phyloP scores from a whole-genome alignment of 2,888 invertebrate genomes.

The Drosophila sordidapex region DNA sequence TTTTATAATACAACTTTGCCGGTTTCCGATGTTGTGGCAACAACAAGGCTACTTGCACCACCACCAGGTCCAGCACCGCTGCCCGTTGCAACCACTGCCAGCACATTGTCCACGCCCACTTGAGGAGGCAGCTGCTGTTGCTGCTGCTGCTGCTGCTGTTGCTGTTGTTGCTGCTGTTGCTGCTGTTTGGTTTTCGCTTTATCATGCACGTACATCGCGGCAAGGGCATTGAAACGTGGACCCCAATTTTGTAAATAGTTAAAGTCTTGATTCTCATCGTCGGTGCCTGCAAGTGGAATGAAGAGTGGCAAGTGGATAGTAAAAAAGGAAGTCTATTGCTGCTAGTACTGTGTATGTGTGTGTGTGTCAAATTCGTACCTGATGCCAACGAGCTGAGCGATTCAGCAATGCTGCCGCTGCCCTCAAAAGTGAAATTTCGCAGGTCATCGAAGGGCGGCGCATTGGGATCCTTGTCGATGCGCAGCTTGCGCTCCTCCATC shows the following conservation, averaged over 20 bases:
- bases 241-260: conserved; percentile 99
- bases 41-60: conserved; percentile 49
- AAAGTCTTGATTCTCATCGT: conserved; percentile 98
- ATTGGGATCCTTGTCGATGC: conserved; percentile 97
- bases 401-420: conserved; percentile 98
- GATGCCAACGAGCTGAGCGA: conserved; percentile 98
- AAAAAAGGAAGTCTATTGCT: not conserved
- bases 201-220: conserved; percentile 93
- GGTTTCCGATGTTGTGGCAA: conserved; percentile 31
- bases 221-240: conserved; percentile 97
- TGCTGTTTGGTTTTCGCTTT: conserved; percentile 74
- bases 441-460: conserved; percentile 99
- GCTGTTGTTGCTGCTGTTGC: conserved; percentile 55
- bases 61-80: conserved; percentile 70
- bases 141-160: conserved; percentile 60
- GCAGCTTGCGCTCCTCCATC: conserved; percentile 97
- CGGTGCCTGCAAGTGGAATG: conserved; percentile 89
- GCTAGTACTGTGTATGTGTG: not conserved
- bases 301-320: conserved; percentile 2
- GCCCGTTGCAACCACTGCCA: conserved; percentile 65
- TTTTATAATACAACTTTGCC: conserved; percentile 79
- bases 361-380: conserved; percentile 86
- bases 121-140: conserved; percentile 17
- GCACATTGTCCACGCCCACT: conserved; percentile 49
- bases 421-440: conserved; percentile 99